Percentiles rank a stretch among this genome's conserved stretches.
These are phyloP conservation scores for Pygocentrus nattereri DNA, from an alignment of 2,797 vertebrate genomes.

Conservation along the genomic window DNA sequence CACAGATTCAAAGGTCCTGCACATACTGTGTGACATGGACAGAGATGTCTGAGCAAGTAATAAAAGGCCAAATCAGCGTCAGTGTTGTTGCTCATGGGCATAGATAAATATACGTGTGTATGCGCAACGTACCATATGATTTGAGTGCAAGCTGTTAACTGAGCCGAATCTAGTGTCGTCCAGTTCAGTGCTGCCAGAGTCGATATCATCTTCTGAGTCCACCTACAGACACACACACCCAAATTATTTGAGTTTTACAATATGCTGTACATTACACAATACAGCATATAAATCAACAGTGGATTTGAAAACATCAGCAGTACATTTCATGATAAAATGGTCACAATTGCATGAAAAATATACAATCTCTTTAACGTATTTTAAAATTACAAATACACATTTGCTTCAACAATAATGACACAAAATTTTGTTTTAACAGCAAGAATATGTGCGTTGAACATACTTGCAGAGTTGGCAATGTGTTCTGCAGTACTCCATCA, in stretches of 20 bases:
- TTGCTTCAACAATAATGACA: neutral
- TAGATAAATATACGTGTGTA: conserved; percentile 3
- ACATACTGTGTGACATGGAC: neutral
- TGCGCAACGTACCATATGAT: conserved; percentile 73
- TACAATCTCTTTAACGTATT: neutral
- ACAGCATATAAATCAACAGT: no score
- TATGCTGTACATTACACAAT: conserved; percentile 8
- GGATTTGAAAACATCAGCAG: no score
- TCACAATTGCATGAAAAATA: neutral
- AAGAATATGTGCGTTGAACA: conserved; percentile 3
- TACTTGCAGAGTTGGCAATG: conserved; percentile 40
- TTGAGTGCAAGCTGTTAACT: conserved; percentile 84
- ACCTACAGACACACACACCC: conserved; percentile 45
- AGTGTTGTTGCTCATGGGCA: neutral
- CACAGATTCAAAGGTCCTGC: neutral
- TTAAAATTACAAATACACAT: no score
- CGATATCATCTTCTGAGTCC: conserved; percentile 63
- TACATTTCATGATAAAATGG: neutral
- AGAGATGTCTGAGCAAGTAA: neutral
- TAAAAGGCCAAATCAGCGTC: neutral
- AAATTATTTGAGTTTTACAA: neutral
- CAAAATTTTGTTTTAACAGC: neutral
- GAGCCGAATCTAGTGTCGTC: conserved; percentile 76
- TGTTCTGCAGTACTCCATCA: conserved; percentile 45
- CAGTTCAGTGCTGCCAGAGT: conserved; percentile 72